phyloP scores from a whole-genome alignment of 1,140 invertebrate genomes.

The Portunus trituberculatus region DNA sequence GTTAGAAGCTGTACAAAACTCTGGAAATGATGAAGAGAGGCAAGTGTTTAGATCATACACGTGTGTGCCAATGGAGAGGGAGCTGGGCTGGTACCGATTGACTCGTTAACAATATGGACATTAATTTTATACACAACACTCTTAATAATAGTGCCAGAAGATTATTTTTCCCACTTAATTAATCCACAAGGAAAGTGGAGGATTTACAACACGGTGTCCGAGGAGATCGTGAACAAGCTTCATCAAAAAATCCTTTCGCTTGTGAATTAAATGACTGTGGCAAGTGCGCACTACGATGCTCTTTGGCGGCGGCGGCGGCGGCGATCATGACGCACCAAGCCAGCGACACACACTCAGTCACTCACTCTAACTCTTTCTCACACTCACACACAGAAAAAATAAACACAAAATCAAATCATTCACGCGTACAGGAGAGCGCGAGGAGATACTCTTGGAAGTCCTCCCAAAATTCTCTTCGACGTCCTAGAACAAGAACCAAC shows the following conservation, averaged over 20 bases:
- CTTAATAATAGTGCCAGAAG: background rate
- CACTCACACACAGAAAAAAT: background rate
- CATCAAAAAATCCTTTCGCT: background rate
- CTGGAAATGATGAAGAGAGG: slow-evolving; percentile 47
- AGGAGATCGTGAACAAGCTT: background rate
- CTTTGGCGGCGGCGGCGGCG: background rate
- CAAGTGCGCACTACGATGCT: background rate
- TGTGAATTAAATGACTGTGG: background rate
- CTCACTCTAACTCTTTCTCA: too few species aligned
- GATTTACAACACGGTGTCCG: background rate
- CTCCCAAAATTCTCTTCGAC: too few species aligned
- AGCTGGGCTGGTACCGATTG: background rate
- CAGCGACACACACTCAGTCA: background rate
- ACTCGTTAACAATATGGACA: slow-evolving; percentile 30
- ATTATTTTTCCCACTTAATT: background rate
- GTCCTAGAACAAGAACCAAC: background rate
- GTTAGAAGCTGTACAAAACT: slow-evolving; percentile 38
- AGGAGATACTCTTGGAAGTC: background rate
- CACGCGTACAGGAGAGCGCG: background rate
- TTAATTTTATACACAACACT: slow-evolving; percentile 45
- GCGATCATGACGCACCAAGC: background rate
- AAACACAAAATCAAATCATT: background rate
- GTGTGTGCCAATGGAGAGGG: background rate
- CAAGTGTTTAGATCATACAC: slow-evolving; percentile 26
- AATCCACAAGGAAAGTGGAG: slow-evolving; percentile 9